Conservation (phyloP, 2,113 vertebrate species). For the Actenoides lindsayi region DNA sequence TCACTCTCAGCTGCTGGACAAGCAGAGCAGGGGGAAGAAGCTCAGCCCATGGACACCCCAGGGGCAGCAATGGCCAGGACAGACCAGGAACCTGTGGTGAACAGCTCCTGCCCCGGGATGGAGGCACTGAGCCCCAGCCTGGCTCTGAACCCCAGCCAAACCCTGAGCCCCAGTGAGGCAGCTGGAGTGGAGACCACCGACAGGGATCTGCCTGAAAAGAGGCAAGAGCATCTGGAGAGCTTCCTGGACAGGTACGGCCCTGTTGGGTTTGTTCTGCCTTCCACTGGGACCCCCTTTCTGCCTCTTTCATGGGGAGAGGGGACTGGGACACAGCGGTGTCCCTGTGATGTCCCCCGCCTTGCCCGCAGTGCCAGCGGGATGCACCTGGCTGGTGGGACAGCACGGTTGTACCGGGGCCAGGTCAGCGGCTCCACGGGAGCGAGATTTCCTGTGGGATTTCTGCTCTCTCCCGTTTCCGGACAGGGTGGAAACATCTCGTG, state of each 20-base stretch:
- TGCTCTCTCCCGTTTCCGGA: conserved; percentile 33
- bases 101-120: fast-evolving
- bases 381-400: not conserved
- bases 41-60: not conserved
- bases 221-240: not conserved
- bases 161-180: fast-evolving
- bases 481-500: not conserved
- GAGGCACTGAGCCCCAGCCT: not conserved
- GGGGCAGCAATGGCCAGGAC: not conserved
- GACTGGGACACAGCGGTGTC: not conserved
- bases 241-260: not conserved
- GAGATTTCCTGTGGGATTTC: conserved; percentile 58
- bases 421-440: not conserved
- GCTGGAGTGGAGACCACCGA: not conserved
- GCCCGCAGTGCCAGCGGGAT: not conserved
- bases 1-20: not conserved
- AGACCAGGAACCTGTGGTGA: not conserved
- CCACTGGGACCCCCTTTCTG: not conserved
- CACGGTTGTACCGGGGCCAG: not conserved
- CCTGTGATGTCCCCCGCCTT: not conserved
- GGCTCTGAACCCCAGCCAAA: not conserved
- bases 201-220: not conserved
- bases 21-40: not conserved
- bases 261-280: not conserved
- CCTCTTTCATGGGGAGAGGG: not conserved